Conservation (phyloP, 2,888 invertebrate species). For the Pseudococcus viburni region DNA sequence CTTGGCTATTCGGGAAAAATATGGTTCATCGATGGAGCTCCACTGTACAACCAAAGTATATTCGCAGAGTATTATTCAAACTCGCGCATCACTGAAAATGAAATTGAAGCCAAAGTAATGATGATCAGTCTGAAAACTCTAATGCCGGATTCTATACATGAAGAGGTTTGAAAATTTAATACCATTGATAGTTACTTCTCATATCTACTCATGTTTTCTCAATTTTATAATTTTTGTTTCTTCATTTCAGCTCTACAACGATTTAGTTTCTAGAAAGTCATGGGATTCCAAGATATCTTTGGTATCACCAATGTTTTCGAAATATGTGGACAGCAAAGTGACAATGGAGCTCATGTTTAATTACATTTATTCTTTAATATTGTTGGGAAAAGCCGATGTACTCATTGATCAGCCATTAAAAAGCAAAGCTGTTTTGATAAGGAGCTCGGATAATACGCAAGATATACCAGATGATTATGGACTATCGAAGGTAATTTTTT, state of each 20-base stretch:
- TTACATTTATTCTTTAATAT: neutral
- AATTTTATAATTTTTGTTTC: neutral
- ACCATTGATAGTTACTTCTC: neutral
- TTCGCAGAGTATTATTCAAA: neutral
- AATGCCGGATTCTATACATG: neutral
- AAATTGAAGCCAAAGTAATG: neutral
- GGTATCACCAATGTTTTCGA: neutral
- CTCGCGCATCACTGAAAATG: neutral
- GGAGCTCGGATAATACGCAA: neutral
- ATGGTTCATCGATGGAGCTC: slow-evolving; percentile 86
- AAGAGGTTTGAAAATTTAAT: neutral
- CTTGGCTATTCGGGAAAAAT: slow-evolving; percentile 78
- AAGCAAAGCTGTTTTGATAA: neutral
- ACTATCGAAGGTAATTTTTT: neutral
- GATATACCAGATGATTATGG: neutral
- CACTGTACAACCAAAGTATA: slow-evolving; percentile 70
- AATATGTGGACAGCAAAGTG: neutral
- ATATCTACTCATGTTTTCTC: neutral
- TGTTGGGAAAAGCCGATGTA: neutral
- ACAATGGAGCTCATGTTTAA: neutral
- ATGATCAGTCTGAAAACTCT: neutral
- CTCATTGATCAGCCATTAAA: neutral
- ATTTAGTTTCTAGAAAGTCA: neutral
- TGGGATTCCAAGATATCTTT: neutral
- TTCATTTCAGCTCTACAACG: neutral